These are phyloP conservation scores for Sinopyrophorus schimmeli DNA, from an alignment of 2,888 invertebrate genomes.

Conservation along the genomic window DNA sequence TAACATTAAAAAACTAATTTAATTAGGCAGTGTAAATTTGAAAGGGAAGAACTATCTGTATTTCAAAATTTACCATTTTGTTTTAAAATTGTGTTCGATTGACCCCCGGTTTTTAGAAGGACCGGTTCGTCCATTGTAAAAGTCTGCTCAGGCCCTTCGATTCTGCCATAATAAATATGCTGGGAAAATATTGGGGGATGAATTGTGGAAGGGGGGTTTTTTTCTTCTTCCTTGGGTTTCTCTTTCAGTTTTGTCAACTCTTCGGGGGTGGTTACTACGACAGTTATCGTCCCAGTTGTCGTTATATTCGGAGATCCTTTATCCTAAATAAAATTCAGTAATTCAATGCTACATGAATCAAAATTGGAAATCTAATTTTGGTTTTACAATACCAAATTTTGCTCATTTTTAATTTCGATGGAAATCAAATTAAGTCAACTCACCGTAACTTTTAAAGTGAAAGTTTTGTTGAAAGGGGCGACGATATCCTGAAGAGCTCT, in stretches of 20 bases:
- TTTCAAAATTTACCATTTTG: conserved; percentile 9
- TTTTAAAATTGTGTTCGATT: conserved; percentile 7
- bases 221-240: not conserved
- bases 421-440: not conserved
- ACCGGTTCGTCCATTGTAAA: conserved; percentile 16
- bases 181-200: conserved; percentile 21
- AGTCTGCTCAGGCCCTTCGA: conserved; percentile 1
- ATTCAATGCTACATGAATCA: too few relatives aligned
- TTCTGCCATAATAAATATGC: conserved; percentile 16
- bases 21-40: too few relatives aligned
- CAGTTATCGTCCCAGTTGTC: conserved; percentile 2
- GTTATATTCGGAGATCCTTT: conserved; percentile 4
- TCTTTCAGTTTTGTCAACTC: not conserved
- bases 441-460: conserved; percentile 13
- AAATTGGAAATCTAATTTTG: not conserved
- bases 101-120: conserved; percentile 10
- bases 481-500: conserved; percentile 1
- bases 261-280: conserved; percentile 4
- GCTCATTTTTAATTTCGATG: not conserved
- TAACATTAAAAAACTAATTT: too few relatives aligned
- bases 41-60: too few relatives aligned
- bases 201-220: not conserved
- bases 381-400: not conserved
- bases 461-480: conserved; percentile 15
- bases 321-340: conserved; percentile 19